A percentile compares a stretch with the other conserved stretches of the same genome.
phyloP scores from a whole-genome alignment of 2,113 vertebrate genomes.

The Ranitomeya variabilis region DNA sequence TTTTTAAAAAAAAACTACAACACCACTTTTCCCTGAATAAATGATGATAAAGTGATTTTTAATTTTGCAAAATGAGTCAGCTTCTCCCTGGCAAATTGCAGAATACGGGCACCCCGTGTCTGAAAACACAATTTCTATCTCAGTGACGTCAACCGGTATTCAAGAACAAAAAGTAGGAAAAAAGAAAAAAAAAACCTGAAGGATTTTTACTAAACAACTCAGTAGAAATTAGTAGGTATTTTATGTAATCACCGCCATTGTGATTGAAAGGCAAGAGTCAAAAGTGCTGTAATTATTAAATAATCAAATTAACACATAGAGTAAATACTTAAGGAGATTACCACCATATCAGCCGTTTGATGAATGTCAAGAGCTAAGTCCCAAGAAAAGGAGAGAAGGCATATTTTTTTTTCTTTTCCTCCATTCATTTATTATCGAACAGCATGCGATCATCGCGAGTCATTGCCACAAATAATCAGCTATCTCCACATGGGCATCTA shows the following conservation, averaged over 20 bases:
- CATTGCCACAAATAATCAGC: conserved; percentile 76
- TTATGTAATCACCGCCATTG: not conserved
- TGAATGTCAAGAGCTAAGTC: not conserved
- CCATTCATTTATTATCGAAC: conserved; percentile 58
- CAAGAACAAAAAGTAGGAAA: not conserved
- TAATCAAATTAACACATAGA: not conserved
- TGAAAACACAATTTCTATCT: conserved; percentile 52
- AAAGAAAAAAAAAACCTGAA: not conserved
- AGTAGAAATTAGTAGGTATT: not conserved
- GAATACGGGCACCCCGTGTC: not conserved
- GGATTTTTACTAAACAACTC: not conserved
- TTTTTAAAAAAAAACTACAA: not conserved
- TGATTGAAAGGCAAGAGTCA: not conserved
- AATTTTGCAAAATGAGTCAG: conserved; percentile 37
- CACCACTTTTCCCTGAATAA: not conserved
- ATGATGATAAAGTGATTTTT: conserved; percentile 34
- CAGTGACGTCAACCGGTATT: not conserved
- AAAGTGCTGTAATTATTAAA: not conserved
- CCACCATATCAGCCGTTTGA: not conserved
- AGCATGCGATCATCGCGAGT: conserved; percentile 69
- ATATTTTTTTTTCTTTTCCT: not conserved
- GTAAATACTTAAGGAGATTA: not conserved
- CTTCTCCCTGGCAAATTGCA: conserved; percentile 5
- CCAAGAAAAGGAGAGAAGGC: not conserved
- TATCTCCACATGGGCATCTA: conserved; percentile 74